Conservation (phyloP, 2,888 invertebrate genomes). For the Aethes cnicana region DNA sequence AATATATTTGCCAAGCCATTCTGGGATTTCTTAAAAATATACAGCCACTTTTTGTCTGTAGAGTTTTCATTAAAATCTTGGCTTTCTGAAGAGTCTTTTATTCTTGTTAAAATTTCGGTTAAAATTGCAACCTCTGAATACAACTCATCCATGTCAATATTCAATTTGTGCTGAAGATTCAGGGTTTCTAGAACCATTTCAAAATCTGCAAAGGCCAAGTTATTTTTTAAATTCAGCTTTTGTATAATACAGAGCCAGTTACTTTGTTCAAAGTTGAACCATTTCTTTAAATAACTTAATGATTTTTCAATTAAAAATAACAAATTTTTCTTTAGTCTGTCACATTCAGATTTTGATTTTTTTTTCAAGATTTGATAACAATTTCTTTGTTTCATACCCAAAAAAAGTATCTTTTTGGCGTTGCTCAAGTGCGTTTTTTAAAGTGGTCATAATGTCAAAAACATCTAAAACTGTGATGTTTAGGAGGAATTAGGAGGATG, state of each 20-base stretch:
- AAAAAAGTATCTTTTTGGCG: constrained; percentile 19
- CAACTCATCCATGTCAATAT: background rate
- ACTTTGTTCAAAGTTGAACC: background rate
- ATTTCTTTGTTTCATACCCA: constrained; percentile 22
- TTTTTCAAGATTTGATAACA: background rate
- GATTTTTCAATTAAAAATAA: background rate
- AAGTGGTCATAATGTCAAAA: constrained; percentile 24
- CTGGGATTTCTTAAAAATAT: background rate
- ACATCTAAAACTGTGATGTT: constrained; percentile 29
- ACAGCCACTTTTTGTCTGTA: background rate
- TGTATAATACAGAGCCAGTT: background rate
- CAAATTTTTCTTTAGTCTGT: background rate
- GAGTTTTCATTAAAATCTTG: background rate
- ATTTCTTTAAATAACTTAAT: background rate
- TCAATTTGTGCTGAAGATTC: background rate
- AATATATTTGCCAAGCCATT: background rate
- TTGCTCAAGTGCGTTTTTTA: constrained; percentile 25
- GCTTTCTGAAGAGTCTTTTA: background rate
- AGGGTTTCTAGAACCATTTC: background rate
- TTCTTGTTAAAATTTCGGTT: background rate
- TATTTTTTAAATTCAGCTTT: background rate
- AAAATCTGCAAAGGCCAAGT: background rate
- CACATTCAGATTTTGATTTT: background rate
- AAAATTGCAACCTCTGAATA: background rate
- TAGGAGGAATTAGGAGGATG: too few species aligned